Conservation (phyloP, 2,888 invertebrate genomes). For the Rhynchonema sp. region DNA sequence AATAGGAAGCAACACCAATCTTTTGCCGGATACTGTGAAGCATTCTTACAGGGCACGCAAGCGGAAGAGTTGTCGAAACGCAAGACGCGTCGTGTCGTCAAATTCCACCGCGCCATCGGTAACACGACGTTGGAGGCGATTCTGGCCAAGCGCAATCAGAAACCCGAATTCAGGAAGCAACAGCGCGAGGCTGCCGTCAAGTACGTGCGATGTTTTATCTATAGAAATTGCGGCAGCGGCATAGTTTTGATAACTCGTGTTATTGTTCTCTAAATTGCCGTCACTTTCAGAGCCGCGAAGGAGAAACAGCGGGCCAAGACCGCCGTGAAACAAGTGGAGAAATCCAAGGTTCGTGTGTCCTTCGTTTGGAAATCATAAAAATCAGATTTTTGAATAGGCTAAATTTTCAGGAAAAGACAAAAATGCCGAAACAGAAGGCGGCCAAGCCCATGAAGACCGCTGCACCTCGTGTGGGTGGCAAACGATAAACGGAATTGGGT, state of each 20-base stretch:
- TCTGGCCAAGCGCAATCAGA: conserved; percentile 61
- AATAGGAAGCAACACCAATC: no score
- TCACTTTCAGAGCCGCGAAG: conserved; percentile 59
- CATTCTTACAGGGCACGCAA: conserved; percentile 35
- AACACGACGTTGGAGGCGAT: conserved; percentile 92
- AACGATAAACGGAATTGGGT: conserved; percentile 51
- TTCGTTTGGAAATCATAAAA: not conserved
- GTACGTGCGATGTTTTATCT: not conserved
- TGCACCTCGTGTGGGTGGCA: conserved; percentile 87
- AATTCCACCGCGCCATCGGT: conserved; percentile 75
- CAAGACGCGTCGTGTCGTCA: conserved; percentile 77
- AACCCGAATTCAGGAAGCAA: conserved; percentile 87
- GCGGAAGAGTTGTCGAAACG: conserved; percentile 89
- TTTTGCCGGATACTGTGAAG: no score
- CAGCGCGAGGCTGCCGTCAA: conserved; percentile 95
- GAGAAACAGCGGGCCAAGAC: conserved; percentile 79
- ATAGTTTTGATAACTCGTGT: no score
- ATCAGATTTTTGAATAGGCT: not conserved
- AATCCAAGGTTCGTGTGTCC: conserved; percentile 2
- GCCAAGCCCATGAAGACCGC: conserved; percentile 67
- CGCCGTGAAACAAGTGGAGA: conserved; percentile 47
- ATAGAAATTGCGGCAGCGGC: no score
- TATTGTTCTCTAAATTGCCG: no score
- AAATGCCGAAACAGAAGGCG: conserved; percentile 52
- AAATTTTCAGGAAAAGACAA: not conserved